Base-by-base conservation (phyloP, 2,113 vertebrate genomes). In the Casuarius casuarius region DNA sequence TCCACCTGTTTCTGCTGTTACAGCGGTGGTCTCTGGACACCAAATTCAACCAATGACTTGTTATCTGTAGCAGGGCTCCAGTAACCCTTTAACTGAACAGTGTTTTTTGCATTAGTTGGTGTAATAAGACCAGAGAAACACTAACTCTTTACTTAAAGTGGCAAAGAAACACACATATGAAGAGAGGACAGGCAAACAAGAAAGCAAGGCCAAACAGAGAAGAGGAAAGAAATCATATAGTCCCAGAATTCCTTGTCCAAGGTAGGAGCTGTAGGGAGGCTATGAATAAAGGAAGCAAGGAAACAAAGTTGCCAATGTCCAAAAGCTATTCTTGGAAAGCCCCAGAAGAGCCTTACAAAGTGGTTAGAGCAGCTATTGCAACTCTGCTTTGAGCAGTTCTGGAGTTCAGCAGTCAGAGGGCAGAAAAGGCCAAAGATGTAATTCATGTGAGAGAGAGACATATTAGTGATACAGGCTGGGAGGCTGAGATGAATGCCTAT, bases 281-380 rank as follows among this genome's bases (percentile, higher is more conserved):
- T 65, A 21, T 21, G 22, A 84, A 76, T 65, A 94, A 91, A 87
- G 40, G 52, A 68, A 35, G 4, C 12, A 66, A 91, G 20, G 33
- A 72, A 75, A 70, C 3, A 8, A 46, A 3, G 7, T 82, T 87
- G 56, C 11, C 42, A 13, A 3, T 25, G 29, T 92, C 62, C 48
- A 72, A 65, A 91, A 78, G 3, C 48, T 92, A 7, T 56, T 81
- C 44, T 76, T 92, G 38, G 23, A 89, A 89, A 94, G 48, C 54
- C 67, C 31, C 26, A 65, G 23, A 48, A 77, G 62, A 89, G 26
- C 25, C 35, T 28, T 15, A 38, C 44, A 63, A 92, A 93, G 49
- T 33, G 12, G 19, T 59, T 62, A 20, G 70, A 87, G 35, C 29
- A 73, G 48, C 56, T 67, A 2, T 72, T 71, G 66, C 51, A 92